Percentiles rank a stretch among this genome's conserved stretches.
Conservation (phyloP, 1,140 invertebrate genomes). For the Saxidomus purpurata region DNA sequence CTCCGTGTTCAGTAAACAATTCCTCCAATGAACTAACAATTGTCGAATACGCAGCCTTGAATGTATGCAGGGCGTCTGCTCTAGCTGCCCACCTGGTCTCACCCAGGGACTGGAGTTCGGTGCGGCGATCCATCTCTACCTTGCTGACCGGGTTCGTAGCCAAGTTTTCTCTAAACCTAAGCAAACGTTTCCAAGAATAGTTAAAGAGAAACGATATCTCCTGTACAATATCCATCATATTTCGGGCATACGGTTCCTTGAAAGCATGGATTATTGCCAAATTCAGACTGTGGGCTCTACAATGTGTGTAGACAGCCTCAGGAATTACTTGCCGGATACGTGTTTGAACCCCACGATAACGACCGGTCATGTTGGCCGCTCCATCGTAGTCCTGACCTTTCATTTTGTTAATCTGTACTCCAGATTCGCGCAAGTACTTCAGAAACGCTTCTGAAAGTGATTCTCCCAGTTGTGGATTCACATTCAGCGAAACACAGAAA, state of each 20-base stretch:
- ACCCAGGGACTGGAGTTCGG: background rate
- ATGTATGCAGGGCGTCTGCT: conserved; percentile 47
- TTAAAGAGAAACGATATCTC: background rate
- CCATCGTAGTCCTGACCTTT: conserved; percentile 59
- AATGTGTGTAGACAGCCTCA: conserved; percentile 38
- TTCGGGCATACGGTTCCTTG: background rate
- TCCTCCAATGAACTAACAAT: background rate
- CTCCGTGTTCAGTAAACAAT: too few relatives aligned
- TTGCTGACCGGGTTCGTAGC: background rate
- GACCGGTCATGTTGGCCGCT: conserved; percentile 46
- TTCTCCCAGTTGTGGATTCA: conserved; percentile 8
- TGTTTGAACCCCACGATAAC: conserved; percentile 39
- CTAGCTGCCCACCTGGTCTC: conserved; percentile 59
- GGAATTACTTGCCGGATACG: conserved; percentile 21
- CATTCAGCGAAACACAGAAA: background rate
- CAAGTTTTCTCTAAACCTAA: background rate
- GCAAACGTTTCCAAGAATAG: background rate
- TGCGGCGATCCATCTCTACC: background rate
- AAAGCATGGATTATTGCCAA: background rate
- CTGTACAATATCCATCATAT: background rate
- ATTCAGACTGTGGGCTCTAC: conserved; percentile 40
- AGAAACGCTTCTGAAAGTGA: conserved; percentile 29
- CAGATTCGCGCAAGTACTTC: conserved; percentile 1
- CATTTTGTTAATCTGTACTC: conserved; percentile 17
- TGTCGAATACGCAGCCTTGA: conserved; percentile 16